A percentile compares a stretch with the other conserved stretches of the same genome.
These are phyloP conservation scores for Sciurus vulgaris DNA, from an alignment of 2,797 vertebrate genomes.

Conservation along the genomic window DNA sequence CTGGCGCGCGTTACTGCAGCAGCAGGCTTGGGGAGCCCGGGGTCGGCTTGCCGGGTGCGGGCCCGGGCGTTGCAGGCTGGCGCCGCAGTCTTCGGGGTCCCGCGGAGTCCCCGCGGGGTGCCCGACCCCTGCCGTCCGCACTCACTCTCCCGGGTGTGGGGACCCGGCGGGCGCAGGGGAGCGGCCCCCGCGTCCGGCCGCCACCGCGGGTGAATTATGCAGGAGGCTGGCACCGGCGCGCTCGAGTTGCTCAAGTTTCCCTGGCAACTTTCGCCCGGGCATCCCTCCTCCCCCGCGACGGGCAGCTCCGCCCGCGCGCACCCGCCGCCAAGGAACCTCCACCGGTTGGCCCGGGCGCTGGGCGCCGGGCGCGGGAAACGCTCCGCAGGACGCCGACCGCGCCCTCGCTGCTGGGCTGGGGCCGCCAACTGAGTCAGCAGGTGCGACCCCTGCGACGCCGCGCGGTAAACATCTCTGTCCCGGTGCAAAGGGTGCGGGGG, in stretches of 20 bases:
- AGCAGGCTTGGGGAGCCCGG: neutral
- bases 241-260: conserved; percentile 80
- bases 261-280: conserved; percentile 81
- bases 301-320: conserved; percentile 59
- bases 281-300: conserved; percentile 29
- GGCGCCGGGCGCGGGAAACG: neutral
- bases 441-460: conserved; percentile 28
- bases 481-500: neutral
- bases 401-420: neutral
- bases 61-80: neutral
- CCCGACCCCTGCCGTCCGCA: neutral
- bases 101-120: neutral
- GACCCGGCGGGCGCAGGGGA: neutral
- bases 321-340: conserved; percentile 20
- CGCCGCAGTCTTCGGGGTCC: neutral
- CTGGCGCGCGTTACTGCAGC: neutral
- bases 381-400: neutral
- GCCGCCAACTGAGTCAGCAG: conserved; percentile 17
- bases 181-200: conserved; percentile 16
- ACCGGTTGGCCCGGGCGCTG: neutral
- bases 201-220: conserved; percentile 77
- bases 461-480: neutral
- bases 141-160: neutral
- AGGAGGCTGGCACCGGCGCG: conserved; percentile 66
- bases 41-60: neutral